phyloP scores from a whole-genome alignment of 2,113 vertebrate genomes.

The Callipepla squamata region DNA sequence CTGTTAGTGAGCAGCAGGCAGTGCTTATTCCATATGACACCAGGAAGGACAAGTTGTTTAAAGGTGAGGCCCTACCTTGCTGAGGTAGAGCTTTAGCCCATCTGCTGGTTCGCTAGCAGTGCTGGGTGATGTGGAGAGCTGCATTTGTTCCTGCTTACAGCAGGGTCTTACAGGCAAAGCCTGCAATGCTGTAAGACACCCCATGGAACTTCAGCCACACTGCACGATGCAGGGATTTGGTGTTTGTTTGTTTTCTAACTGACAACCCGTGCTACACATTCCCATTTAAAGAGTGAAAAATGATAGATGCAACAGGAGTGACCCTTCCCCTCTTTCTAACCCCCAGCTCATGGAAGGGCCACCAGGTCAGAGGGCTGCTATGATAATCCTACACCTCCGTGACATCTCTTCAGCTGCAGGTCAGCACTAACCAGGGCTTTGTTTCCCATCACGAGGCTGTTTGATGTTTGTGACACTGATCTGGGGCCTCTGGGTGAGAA shows the following conservation, averaged over 20 bases:
- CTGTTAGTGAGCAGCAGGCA: not conserved
- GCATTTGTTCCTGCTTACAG: not conserved
- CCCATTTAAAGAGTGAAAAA: not conserved
- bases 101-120: not conserved
- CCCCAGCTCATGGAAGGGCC: not conserved
- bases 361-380: not conserved
- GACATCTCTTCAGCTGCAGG: not conserved
- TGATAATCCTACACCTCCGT: not conserved
- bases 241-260: not conserved
- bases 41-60: constrained; percentile 26
- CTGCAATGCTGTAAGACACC: not conserved
- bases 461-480: not conserved
- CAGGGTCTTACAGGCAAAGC: not conserved
- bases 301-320: not conserved
- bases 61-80: not conserved
- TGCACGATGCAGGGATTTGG: not conserved
- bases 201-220: not conserved
- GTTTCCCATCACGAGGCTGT: not conserved
- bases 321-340: not conserved
- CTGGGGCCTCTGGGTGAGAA: not conserved
- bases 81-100: not conserved
- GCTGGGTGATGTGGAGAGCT: not conserved
- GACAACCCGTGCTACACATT: not conserved
- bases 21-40: constrained; percentile 25
- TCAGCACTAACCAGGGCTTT: not conserved